A percentile compares a stretch with the other conserved stretches of the same genome.
Conservation (phyloP, 2,888 invertebrate species). For the Muschampia plurimacula region DNA sequence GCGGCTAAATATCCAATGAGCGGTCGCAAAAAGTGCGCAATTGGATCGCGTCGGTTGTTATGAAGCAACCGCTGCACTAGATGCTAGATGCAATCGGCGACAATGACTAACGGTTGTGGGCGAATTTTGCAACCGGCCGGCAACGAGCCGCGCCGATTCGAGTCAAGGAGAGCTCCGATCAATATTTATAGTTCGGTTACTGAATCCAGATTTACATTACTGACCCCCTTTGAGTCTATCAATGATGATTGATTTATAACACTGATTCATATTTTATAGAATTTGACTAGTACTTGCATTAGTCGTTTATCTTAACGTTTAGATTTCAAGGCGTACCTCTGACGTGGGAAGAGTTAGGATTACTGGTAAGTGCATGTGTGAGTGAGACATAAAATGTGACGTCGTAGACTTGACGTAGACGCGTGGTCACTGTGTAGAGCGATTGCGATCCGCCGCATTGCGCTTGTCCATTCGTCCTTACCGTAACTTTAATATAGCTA, state of each 20-base stretch:
- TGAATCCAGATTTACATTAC: slow-evolving; percentile 55
- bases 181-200: slow-evolving; percentile 67
- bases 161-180: slow-evolving; percentile 75
- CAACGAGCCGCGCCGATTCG: slow-evolving; percentile 65
- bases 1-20: slow-evolving; percentile 25
- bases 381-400: slow-evolving; percentile 34
- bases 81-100: slow-evolving; percentile 68
- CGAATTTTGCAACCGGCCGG: slow-evolving; percentile 72
- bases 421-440: slow-evolving; percentile 34
- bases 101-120: slow-evolving; percentile 75
- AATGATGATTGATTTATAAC: slow-evolving; percentile 54
- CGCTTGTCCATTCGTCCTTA: slow-evolving; percentile 34
- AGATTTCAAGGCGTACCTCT: slow-evolving; percentile 16
- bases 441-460: slow-evolving; percentile 38
- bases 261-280: slow-evolving; percentile 31
- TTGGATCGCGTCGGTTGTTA: slow-evolving; percentile 29
- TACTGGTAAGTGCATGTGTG: slow-evolving; percentile 13
- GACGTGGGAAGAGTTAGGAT: slow-evolving; percentile 18
- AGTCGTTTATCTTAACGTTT: slow-evolving; percentile 7
- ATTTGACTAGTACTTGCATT: slow-evolving; percentile 3
- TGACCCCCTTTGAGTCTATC: slow-evolving; percentile 64
- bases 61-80: slow-evolving; percentile 34
- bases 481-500: slow-evolving; percentile 16
- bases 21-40: slow-evolving; percentile 28
- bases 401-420: slow-evolving; percentile 31